Conservation (phyloP, 2,113 vertebrate species). For the Deroptyus accipitrinus region DNA sequence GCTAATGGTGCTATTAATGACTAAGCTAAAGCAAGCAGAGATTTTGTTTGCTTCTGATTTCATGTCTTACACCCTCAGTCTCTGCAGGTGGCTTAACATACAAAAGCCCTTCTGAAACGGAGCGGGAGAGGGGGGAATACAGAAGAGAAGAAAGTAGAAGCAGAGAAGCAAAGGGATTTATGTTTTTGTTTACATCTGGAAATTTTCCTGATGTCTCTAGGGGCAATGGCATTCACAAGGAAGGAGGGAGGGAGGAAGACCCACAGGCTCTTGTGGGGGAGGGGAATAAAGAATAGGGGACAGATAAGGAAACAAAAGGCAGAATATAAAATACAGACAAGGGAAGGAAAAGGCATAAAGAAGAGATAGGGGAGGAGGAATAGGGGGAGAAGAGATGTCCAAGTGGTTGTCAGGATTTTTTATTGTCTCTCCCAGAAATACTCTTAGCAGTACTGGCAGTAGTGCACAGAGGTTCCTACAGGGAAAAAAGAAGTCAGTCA, state of each 20-base stretch:
- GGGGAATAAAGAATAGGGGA: not conserved
- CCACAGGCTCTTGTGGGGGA: not conserved
- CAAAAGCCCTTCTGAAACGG: not conserved
- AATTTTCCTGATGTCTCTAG: slow-evolving; percentile 1
- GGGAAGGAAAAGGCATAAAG: not conserved
- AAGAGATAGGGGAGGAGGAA: not conserved
- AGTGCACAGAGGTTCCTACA: not conserved
- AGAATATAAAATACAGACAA: not conserved
- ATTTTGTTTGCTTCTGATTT: slow-evolving; percentile 44
- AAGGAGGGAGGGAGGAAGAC: not conserved
- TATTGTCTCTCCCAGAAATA: not conserved
- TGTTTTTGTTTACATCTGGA: slow-evolving; percentile 37
- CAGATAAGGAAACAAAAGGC: not conserved
- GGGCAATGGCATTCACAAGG: slow-evolving; percentile 2
- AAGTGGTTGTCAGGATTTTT: slow-evolving; percentile 17
- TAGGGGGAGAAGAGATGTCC: not conserved
- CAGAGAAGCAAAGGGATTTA: slow-evolving; percentile 28
- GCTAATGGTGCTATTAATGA: slow-evolving; percentile 56
- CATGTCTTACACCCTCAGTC: not conserved
- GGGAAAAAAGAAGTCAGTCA: not conserved
- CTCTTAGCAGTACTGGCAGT: not conserved
- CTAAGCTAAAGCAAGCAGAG: slow-evolving; percentile 40
- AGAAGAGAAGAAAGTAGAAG: not conserved
- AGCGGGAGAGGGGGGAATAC: not conserved
- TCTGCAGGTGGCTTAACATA: slow-evolving; percentile 38